Conservation (phyloP, 2,888 invertebrate species). For the Resseliella maxima region DNA sequence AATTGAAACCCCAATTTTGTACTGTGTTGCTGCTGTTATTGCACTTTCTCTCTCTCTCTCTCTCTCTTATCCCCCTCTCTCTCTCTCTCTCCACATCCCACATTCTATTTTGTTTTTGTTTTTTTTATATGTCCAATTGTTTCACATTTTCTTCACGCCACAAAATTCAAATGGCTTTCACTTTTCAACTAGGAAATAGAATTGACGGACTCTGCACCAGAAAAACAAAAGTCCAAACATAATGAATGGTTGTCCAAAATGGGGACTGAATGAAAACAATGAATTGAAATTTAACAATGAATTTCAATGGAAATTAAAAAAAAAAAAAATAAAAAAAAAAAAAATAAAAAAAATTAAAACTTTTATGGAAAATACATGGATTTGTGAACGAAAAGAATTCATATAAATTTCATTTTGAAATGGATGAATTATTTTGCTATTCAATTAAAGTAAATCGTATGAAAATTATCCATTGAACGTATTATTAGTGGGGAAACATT, state of each 20-base stretch:
- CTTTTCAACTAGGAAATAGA: slow-evolving; percentile 38
- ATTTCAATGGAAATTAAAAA: not conserved
- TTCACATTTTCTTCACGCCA: not conserved
- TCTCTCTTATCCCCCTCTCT: too few species aligned
- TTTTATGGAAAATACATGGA: too few species aligned
- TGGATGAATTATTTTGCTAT: too few species aligned
- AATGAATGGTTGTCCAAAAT: not conserved
- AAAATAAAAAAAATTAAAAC: too few species aligned
- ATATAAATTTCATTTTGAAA: too few species aligned
- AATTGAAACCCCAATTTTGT: slow-evolving; percentile 46
- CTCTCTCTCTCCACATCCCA: too few species aligned
- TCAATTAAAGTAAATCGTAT: too few species aligned
- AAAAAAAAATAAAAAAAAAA: too few species aligned
- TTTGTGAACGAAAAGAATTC: too few species aligned
- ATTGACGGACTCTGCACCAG: not conserved
- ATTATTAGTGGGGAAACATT: too few species aligned
- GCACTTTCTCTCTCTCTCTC: too few species aligned
- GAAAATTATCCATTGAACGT: too few species aligned
- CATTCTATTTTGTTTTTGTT: not conserved
- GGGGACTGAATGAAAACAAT: not conserved
- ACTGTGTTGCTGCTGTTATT: not conserved
- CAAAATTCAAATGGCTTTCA: not conserved
- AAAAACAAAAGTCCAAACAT: not conserved
- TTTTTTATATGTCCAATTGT: not conserved
- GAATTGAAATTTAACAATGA: not conserved